Evolutionary conservation across 2,797 vertebrate genomes (phyloP).

Genomic region (Todus mexicanus): DNA sequence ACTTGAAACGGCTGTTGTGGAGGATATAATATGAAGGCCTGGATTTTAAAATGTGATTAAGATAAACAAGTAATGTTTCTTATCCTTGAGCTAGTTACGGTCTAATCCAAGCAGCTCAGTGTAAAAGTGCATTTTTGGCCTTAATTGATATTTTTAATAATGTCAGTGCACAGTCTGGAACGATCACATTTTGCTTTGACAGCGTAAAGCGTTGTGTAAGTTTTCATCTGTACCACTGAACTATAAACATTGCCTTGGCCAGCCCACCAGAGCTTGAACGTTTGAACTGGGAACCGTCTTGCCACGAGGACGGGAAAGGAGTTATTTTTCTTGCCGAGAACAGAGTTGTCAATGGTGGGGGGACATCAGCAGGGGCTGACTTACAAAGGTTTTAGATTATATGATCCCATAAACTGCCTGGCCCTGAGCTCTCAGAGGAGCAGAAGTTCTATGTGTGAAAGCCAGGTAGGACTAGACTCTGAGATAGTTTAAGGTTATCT

Average conservation of each 20-base stretch:
- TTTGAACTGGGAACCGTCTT: conserved; percentile 5
- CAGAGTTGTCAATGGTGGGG: not conserved
- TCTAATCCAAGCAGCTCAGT: conserved; percentile 63
- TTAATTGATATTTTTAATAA: conserved; percentile 69
- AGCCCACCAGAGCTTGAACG: conserved; percentile 29
- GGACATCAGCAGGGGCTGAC: not conserved
- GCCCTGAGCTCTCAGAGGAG: not conserved
- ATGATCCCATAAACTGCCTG: not conserved
- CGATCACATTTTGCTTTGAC: conserved; percentile 62
- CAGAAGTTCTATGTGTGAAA: not conserved
- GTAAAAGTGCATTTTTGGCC: conserved; percentile 66
- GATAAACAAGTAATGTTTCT: conserved; percentile 65
- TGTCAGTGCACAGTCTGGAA: conserved; percentile 52
- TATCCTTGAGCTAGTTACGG: conserved; percentile 57
- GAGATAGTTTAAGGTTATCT: not conserved
- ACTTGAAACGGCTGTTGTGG: conserved; percentile 35
- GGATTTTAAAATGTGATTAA: conserved; percentile 56
- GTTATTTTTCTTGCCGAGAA: not conserved
- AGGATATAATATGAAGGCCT: conserved; percentile 23
- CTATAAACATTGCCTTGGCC: conserved; percentile 50
- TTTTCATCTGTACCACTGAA: conserved; percentile 42
- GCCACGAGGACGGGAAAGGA: not conserved
- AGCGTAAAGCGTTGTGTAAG: conserved; percentile 53
- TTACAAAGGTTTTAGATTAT: not conserved
- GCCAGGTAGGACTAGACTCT: not conserved